A percentile compares a stretch with the other conserved stretches of the same genome.
These are phyloP conservation scores for Catocala sponsa DNA, from an alignment of 2,888 invertebrate genomes.

Conservation along the genomic window DNA sequence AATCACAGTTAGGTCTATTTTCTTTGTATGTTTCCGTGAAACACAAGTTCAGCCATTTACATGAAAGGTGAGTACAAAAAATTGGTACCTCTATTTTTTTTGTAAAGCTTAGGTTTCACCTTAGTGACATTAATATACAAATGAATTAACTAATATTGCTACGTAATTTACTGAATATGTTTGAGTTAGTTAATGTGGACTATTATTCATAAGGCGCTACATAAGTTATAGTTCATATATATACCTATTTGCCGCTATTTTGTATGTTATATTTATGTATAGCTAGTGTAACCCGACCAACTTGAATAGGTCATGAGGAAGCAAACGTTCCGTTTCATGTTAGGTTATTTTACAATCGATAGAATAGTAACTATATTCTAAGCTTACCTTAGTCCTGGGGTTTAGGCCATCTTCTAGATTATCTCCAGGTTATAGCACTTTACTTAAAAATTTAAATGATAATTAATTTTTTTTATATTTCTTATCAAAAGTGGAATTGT, in stretches of 20 bases:
- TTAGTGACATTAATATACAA: slow-evolving; percentile 47
- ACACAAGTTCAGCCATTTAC: slow-evolving; percentile 85
- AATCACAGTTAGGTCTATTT: slow-evolving; percentile 66
- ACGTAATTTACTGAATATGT: slow-evolving; percentile 4
- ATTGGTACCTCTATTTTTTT: slow-evolving; percentile 79
- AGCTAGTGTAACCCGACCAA: slow-evolving; percentile 71
- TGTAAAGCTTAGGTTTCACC: slow-evolving; percentile 61
- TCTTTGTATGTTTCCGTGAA: slow-evolving; percentile 61
- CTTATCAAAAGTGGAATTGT: background rate
- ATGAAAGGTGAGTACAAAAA: slow-evolving; percentile 88
- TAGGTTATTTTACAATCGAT: slow-evolving; percentile 42
- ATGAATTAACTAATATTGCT: slow-evolving; percentile 24
- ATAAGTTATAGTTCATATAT: slow-evolving; percentile 68
- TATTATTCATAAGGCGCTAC: slow-evolving; percentile 63
- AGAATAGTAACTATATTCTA: slow-evolving; percentile 20
- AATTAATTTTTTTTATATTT: background rate
- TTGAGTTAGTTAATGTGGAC: slow-evolving; percentile 21
- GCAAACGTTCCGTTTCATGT: slow-evolving; percentile 70
- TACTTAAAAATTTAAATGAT: background rate
- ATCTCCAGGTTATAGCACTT: background rate
- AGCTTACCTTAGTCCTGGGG: slow-evolving; percentile 2
- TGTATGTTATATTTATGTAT: slow-evolving; percentile 70
- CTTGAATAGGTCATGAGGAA: slow-evolving; percentile 60
- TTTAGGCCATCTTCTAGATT: slow-evolving; percentile 5
- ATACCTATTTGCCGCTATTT: slow-evolving; percentile 85